Base-by-base conservation (phyloP, 35 echinoderm and acorn worm genomes). In the Ophiothrix spiculata region DNA sequence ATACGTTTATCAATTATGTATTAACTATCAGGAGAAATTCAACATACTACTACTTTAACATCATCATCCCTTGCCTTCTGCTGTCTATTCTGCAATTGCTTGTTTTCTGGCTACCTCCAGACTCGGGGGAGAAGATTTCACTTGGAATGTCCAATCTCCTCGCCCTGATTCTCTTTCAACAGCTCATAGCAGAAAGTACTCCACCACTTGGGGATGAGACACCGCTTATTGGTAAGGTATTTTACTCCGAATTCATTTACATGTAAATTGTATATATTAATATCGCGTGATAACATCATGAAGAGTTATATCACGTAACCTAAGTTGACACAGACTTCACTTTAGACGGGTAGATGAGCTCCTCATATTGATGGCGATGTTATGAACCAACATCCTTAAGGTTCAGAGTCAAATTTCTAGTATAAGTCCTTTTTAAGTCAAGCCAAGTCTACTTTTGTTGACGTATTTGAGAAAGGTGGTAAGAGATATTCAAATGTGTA, bases 101-200 rank as follows among this genome's bases (percentile, higher is more conserved):
- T 21, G 84, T 92, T 31, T 92, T 87, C 80, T 77, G 73, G 40
- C 76, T 92, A 37, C 90, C 90, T 31, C 90, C 90, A 33, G 69
- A 92, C 33, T 87, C 84, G 0, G 90, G 85, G 35, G 90, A 92
- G 38, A 92, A 92, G 75, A 79, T 92, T 19, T 75, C 90, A 23
- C 45, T 92, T 23, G 90, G 81, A 6, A 80, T 86, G 56, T 87
- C 84, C 38, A 92, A 74, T 40, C 85, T 87, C 35, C 73, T 92
- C 29, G 90, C 84, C 21, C 80, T 92, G 23, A 54, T 92, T 19
- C 85, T 92, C 23, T 92, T 92, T 69, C 90, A 92, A 40, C 56
- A 92, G 40, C 69, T 92, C 46, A 80, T 92, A 23, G 79, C 84
- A 1, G 85, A 79, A 45, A 82, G 77, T 1, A 38, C 83, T 40